phyloP scores from a whole-genome alignment of 2,113 vertebrate genomes.

The Pristiophorus japonicus region DNA sequence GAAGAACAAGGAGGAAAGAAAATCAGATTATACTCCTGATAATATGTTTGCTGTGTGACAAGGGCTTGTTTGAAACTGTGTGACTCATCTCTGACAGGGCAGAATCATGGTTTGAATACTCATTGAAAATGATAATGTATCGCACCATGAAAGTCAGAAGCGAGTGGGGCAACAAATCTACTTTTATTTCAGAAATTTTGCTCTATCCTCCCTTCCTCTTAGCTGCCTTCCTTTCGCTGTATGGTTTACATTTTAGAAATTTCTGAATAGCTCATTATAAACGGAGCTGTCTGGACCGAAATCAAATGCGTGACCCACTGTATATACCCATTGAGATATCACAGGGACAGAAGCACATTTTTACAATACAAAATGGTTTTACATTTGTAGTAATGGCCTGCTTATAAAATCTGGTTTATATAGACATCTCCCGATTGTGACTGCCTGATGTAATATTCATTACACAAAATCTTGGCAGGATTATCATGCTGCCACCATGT shows the following conservation, averaged over 20 bases:
- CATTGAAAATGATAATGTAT: neutral
- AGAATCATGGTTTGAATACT: neutral
- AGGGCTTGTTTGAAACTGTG: neutral
- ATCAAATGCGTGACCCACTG: neutral
- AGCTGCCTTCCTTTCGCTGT: neutral
- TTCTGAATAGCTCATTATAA: neutral
- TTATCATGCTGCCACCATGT: neutral
- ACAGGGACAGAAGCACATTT: neutral
- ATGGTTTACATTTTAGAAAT: neutral
- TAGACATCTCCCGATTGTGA: neutral
- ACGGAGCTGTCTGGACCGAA: neutral
- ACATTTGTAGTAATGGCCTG: neutral
- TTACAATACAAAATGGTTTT: neutral
- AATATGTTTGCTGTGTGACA: neutral
- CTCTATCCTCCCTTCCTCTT: neutral
- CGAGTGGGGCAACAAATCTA: neutral
- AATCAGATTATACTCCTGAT: neutral
- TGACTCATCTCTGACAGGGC: neutral
- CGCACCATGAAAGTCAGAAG: neutral
- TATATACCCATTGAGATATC: neutral
- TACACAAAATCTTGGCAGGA: neutral
- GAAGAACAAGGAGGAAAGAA: neutral
- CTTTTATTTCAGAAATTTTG: neutral
- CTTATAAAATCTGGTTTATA: neutral
- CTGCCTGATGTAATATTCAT: conserved; percentile 5